Base-by-base conservation (phyloP, 2,113 vertebrate genomes). In the Steatornis caripensis region DNA sequence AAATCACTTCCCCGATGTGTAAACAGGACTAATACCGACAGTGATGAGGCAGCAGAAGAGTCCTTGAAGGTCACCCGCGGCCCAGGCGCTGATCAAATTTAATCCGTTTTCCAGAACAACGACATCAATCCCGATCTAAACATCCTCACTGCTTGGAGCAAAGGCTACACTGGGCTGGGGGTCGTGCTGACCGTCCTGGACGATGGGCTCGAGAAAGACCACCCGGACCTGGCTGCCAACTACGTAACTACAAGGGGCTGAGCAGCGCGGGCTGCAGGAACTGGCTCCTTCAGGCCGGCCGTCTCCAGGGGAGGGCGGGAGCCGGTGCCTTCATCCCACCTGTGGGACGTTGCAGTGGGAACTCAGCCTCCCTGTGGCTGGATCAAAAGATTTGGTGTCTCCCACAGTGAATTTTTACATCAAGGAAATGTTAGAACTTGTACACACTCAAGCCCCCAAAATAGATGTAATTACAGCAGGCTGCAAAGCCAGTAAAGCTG, bases 201-300 rank as follows among this genome's bases (percentile, higher is more conserved):
- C 3, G 99, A 99, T 1, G 99, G 99, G 72, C 99, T 99, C 3
- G 99, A 99, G 97, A 99, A 99, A 98, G 99, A 99, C 96, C 99
- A 99, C 45, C 99, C 99, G 0, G 99, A 99, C 92, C 97, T 99
- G 75, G 97, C 98, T 81, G 97, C 98, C 87, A 99, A 99, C 97
- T 99, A 99, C 12, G 99, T 99, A 97, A 99, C 19, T 71, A n/a
- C 0, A 1, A 8, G 9, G 80, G 72, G 57, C 62, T 9, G 55
- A 37, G 62, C 19, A 8, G 34, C 7, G 0, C 0, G 6, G 84
- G 85, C 34, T 19, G 13, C 51, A 7, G 58, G 71, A n/a, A 3
- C 6, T 3, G 1, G 58, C 51, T 76, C 36, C 46, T 53, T 4
- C 1, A 0, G 61, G 60, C 3, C 2, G 2, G 17, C 5, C 48